Evolutionary conservation across 1,140 invertebrate species (phyloP).

Genomic region (Melipona quadrifasciata): DNA sequence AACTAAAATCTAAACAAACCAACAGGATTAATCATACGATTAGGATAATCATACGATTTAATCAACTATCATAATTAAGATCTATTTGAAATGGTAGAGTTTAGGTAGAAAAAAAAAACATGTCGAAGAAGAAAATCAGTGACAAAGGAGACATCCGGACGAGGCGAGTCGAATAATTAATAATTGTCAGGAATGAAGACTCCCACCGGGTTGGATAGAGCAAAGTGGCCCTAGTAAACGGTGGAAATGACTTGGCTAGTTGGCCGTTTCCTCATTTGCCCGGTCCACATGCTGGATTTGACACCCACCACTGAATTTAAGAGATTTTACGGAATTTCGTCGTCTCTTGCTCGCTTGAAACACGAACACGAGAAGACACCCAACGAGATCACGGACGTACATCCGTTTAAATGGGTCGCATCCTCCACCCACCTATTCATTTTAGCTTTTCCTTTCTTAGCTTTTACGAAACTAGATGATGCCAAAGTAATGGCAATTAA

Average conservation of each 20-base stretch:
- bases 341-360: conserved; percentile 20
- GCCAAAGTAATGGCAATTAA: too few species aligned
- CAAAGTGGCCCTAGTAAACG: conserved; percentile 66
- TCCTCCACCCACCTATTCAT: conserved; percentile 73
- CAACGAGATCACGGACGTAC: conserved; percentile 43
- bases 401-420: conserved; percentile 72
- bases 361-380: conserved; percentile 35
- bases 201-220: conserved; percentile 57
- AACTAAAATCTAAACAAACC: too few species aligned
- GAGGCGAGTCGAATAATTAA: conserved; percentile 61
- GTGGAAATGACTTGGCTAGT: conserved; percentile 77
- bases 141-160: conserved; percentile 46
- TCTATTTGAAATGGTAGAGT: too few species aligned
- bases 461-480: not conserved
- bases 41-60: too few species aligned
- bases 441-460: conserved; percentile 33
- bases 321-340: conserved; percentile 78
- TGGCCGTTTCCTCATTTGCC: conserved; percentile 79
- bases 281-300: conserved; percentile 55
- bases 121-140: conserved; percentile 10
- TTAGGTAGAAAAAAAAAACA: not conserved
- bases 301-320: conserved; percentile 79
- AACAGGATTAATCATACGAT: too few species aligned
- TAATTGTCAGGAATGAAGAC: conserved; percentile 66
- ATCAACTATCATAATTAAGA: too few species aligned